Conservation (phyloP, 1,140 invertebrate genomes). For the Drosophila azteca region DNA sequence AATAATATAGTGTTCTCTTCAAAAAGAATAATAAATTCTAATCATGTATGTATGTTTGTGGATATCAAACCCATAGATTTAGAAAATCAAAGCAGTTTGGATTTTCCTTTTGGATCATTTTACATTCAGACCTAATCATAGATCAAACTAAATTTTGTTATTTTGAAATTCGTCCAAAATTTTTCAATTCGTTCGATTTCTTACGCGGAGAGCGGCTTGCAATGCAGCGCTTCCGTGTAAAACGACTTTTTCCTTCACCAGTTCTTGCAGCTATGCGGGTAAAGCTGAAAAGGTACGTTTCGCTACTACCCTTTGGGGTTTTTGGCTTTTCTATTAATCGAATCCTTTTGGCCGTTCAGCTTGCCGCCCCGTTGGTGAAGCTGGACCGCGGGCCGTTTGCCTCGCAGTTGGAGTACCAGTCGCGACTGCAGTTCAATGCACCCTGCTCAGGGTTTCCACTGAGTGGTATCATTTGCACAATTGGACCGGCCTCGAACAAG, state of each 20-base stretch:
- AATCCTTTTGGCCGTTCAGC: not conserved
- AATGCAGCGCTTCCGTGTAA: not conserved
- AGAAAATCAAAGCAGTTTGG: too few relatives aligned
- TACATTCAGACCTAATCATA: not conserved
- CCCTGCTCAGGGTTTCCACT: slow-evolving; percentile 90
- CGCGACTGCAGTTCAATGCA: slow-evolving; percentile 94
- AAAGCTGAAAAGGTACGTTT: slow-evolving; percentile 7
- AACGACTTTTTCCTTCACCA: not conserved
- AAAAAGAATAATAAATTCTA: slow-evolving; percentile 67
- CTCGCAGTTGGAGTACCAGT: slow-evolving; percentile 92
- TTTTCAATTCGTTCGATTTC: slow-evolving; percentile 4
- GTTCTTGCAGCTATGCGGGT: slow-evolving; percentile 3
- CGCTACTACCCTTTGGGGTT: not conserved
- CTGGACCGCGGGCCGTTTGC: slow-evolving; percentile 51
- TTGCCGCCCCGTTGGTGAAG: not conserved
- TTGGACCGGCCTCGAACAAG: slow-evolving; percentile 93
- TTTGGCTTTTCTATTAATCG: not conserved
- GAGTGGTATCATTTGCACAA: slow-evolving; percentile 95
- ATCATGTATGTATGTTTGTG: slow-evolving; percentile 50
- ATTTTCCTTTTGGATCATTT: not conserved
- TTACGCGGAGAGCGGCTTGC: slow-evolving; percentile 14
- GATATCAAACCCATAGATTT: not conserved
- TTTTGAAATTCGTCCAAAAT: slow-evolving; percentile 42
- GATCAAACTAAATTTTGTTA: not conserved
- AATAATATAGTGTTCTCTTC: slow-evolving; percentile 69